A percentile compares a stretch with the other conserved stretches of the same genome.
These are phyloP conservation scores for Tapirus terrestris DNA, from an alignment of 2,113 vertebrate species.

Conservation along the genomic window DNA sequence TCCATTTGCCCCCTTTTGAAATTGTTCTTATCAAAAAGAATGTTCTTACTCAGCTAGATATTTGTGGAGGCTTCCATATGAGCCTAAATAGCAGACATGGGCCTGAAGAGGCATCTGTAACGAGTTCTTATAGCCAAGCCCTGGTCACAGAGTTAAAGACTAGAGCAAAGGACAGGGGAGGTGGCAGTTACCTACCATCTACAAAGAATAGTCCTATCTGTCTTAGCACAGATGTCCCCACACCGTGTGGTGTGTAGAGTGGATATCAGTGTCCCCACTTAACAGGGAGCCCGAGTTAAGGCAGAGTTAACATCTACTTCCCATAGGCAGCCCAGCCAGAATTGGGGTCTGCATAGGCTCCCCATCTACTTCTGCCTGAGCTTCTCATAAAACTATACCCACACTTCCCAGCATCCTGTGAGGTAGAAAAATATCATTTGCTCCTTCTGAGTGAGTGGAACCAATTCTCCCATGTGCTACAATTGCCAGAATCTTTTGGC, in stretches of 20 bases:
- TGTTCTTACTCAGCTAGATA: background rate
- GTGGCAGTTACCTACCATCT: background rate
- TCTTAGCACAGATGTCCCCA: background rate
- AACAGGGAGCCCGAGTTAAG: background rate
- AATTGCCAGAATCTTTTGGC: too few species aligned
- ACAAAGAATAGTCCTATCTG: background rate
- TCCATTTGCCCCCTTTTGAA: background rate
- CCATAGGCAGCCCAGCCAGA: background rate
- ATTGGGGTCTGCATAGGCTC: rapidly evolving
- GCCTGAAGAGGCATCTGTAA: background rate
- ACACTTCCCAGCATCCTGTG: rapidly evolving
- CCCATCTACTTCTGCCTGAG: too few species aligned
- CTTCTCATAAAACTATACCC: rapidly evolving
- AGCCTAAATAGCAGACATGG: background rate
- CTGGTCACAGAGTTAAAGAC: background rate
- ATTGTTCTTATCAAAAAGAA: background rate
- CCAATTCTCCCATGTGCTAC: background rate
- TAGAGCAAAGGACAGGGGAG: background rate
- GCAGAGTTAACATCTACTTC: background rate
- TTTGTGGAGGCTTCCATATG: background rate
- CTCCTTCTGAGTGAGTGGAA: background rate
- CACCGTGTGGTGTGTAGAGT: too few species aligned
- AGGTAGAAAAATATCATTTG: background rate
- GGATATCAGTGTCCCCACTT: too few species aligned
- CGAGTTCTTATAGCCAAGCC: too few species aligned